A percentile compares a stretch with the other conserved stretches of the same genome.
These are phyloP conservation scores for Arbacia lixula DNA, from an alignment of 53 echinoderm and acorn worm species.

Conservation along the genomic window DNA sequence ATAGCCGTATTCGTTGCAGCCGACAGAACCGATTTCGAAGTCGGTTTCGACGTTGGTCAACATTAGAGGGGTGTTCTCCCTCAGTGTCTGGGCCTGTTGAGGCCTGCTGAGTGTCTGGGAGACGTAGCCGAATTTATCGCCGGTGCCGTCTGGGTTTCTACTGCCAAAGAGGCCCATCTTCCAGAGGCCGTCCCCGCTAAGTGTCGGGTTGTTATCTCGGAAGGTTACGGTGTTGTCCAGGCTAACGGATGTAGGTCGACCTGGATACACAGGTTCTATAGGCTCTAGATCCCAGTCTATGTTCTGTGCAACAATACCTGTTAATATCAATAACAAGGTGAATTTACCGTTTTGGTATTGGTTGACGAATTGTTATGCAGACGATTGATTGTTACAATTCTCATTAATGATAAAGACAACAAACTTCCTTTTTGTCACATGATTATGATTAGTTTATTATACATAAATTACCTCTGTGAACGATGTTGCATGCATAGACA, in stretches of 20 bases:
- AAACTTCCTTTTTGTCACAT: too few species aligned
- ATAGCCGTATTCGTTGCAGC: slow-evolving; percentile 73
- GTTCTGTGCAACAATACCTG: slow-evolving; percentile 76
- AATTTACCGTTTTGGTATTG: too few species aligned
- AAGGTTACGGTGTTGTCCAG: slow-evolving; percentile 55
- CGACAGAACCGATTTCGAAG: slow-evolving; percentile 82
- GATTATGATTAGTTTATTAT: too few species aligned
- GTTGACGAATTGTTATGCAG: too few species aligned
- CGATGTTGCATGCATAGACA: too few species aligned
- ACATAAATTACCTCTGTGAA: too few species aligned
- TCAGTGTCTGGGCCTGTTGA: slow-evolving; percentile 62
- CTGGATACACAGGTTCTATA: slow-evolving; percentile 61
- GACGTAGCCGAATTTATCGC: slow-evolving; percentile 66
- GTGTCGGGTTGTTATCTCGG: slow-evolving; percentile 58
- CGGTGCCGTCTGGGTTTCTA: slow-evolving; percentile 66
- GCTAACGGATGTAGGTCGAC: slow-evolving; percentile 56
- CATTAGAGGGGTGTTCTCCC: slow-evolving; percentile 58
- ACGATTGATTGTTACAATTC: too few species aligned
- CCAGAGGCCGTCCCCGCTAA: slow-evolving; percentile 83
- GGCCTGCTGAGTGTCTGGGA: slow-evolving; percentile 59
- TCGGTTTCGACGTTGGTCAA: slow-evolving; percentile 56
- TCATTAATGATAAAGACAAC: too few species aligned
- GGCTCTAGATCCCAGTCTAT: slow-evolving; percentile 70
- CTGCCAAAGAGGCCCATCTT: slow-evolving; percentile 84
- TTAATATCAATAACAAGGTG: too few species aligned